Percentiles rank a stretch among this genome's conserved stretches.
These are phyloP conservation scores for Diploptera punctata DNA, from an alignment of 2,888 invertebrate genomes.

Conservation along the genomic window DNA sequence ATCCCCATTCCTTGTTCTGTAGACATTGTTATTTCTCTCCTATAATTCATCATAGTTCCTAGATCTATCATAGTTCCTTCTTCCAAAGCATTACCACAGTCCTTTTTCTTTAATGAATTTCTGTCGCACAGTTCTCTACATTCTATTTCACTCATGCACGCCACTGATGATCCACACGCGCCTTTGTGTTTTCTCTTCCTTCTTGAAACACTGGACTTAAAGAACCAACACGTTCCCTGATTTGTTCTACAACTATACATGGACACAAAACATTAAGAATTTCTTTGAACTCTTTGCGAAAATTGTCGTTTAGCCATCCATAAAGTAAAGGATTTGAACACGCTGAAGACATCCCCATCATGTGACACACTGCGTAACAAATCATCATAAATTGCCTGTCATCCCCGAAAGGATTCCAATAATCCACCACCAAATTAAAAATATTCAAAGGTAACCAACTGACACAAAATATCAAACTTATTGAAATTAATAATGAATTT, in stretches of 20 bases:
- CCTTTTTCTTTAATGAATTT: constrained; percentile 12
- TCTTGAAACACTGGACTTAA: constrained; percentile 49
- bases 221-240: constrained; percentile 42
- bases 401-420: constrained; percentile 54
- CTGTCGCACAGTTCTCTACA: constrained; percentile 23
- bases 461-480: constrained; percentile 86
- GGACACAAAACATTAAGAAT: constrained; percentile 57
- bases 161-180: background rate
- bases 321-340: constrained; percentile 91
- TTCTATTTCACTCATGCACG: background rate
- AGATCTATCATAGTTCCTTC: constrained; percentile 24
- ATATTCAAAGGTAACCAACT: constrained; percentile 93
- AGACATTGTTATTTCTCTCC: constrained; percentile 40
- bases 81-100: constrained; percentile 2
- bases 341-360: constrained; percentile 86
- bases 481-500: constrained; percentile 85
- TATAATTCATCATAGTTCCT: constrained; percentile 33
- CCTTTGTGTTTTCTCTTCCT: constrained; percentile 47
- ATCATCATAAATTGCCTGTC: constrained; percentile 62
- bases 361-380: constrained; percentile 64
- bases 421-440: constrained; percentile 81
- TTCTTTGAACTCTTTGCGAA: constrained; percentile 87
- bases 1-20: constrained; percentile 41
- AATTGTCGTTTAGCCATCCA: constrained; percentile 94
- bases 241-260: constrained; percentile 40